phyloP scores from a whole-genome alignment of 2,888 invertebrate species.

The Proisotoma minuta region DNA sequence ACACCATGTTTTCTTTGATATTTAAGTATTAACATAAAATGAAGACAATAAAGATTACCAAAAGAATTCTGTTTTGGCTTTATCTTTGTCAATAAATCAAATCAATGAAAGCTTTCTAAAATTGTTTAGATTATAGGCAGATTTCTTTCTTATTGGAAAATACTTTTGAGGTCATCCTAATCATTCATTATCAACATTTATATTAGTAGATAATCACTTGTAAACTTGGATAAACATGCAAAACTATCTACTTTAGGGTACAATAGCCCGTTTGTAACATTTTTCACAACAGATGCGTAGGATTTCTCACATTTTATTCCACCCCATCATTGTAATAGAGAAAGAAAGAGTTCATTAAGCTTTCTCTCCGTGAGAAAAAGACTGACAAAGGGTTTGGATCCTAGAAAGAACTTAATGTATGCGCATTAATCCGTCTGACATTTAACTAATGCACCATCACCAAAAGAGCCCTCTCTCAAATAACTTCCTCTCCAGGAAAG shows the following conservation, averaged over 20 bases:
- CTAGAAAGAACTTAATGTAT: constrained; percentile 10
- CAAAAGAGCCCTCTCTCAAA: constrained; percentile 9
- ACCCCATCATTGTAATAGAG: constrained; percentile 2
- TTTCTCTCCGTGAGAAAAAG: constrained; percentile 4
- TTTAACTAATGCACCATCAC: constrained; percentile 15
- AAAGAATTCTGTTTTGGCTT: too few species aligned
- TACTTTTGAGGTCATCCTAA: too few species aligned
- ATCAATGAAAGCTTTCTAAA: too few species aligned
- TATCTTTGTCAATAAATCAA: too few species aligned
- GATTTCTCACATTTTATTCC: constrained; percentile 1
- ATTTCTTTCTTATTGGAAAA: too few species aligned
- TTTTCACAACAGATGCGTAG: not conserved
- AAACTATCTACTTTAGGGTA: not conserved
- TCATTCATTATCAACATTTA: too few species aligned
- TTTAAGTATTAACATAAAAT: too few species aligned
- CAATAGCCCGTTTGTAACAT: constrained; percentile 1
- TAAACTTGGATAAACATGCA: not conserved
- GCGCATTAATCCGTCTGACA: constrained; percentile 18
- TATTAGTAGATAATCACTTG: not conserved
- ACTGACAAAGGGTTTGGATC: not conserved
- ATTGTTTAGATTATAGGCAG: too few species aligned
- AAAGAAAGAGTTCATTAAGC: not conserved
- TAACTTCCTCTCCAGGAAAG: constrained; percentile 7
- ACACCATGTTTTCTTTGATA: too few species aligned
- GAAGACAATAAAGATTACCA: too few species aligned